Base-by-base conservation (phyloP, 2,113 vertebrate species). In the Crypturellus undulatus region DNA sequence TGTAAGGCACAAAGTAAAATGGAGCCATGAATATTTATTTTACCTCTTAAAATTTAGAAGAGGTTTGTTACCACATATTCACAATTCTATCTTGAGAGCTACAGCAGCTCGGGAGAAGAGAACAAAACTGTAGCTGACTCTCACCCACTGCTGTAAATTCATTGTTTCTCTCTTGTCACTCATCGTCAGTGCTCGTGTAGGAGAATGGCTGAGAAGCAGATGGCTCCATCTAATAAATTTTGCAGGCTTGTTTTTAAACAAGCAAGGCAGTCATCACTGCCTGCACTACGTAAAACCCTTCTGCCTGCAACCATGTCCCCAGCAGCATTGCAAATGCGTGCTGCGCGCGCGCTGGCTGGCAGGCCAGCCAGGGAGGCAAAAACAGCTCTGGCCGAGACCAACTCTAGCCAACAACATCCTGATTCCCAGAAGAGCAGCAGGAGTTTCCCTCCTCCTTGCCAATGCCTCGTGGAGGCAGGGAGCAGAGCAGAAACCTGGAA, bases 131-230 rank as follows among this genome's bases (percentile, higher is more conserved):
- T 22, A 91, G 67, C 63, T 90, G 85, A 90, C 93, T 93, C 32
- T 59, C 93, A 91, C 87, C 85, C 90, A 90, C 92, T 94, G 76
- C 90, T 75, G 82, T 96, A 96, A 94, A 91, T 93, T 94, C 91
- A 92, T 94, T 96, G 94, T 96, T 97, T 96, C 87, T 94, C 42
- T 92, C 82, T 88, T 90, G 87, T 94, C 95, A 93, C 51, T 95
- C 94, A 95, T 87, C 92, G 92, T 93, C 95, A 94, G 71, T n/a
- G 51, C 56, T 83, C 85, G 85, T 91, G 93, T 93, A 95, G 93
- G 90, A 96, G 94, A 97, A 92, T 43, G 68, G 68, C 93, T 92
- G 91, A 94, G 93, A 97, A 96, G 90, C 96, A 97, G 93, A 95
- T 96, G 94, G 95, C 84, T 95, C 78, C 90, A 95, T 88, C 92